Base-by-base conservation (phyloP, 2,797 vertebrate species). In the Knipowitschia caucasica region DNA sequence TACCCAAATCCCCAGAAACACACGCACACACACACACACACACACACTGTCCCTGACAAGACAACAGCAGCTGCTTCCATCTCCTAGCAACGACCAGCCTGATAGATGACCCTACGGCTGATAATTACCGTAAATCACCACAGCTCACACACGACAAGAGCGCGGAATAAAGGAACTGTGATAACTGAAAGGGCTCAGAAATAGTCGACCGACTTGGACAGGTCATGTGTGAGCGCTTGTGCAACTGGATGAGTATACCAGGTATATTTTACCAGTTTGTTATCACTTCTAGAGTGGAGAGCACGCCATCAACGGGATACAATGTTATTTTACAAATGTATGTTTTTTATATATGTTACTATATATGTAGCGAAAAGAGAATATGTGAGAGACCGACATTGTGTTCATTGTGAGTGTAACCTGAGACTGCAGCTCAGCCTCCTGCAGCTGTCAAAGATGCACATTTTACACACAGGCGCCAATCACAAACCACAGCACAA, bases 91-190 rank as follows among this genome's bases (percentile, higher is more conserved):
- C 95, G 92, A 92, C 92, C 89, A 92, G 89, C 75, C 92, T 96
- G 94, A 95, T 93, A 92, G 92, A 95, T 95, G 93, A 94, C 93
- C 94, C 90, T 91, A 93, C 93, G 93, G 94, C 94, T 93, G 93
- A 95, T 96, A 94, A 94, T 95, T 92, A 93, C 92, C 91, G 95
- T 96, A 95, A 95, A 96, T 97, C 94, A 97, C 91, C 89, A 90
- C 81, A 89, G 91, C 93, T 95, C 93, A 93, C 90, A 94, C 83
- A 90, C 90, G 88, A 82, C 30, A 59, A 70, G 67, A 64, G 46
- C 51, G 67, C 45, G 34, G 59, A 40, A 67, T 36, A 57, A 30
- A 56, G 55, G 50, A 39, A 38, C 44, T 36, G 88, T 67, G 64
- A 68, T 71, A 23, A 49, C 30, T 71, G 77, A 75, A 77, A 80